phyloP scores from a whole-genome alignment of 2,113 vertebrate species.

The Oxygymnocypris stewartii region DNA sequence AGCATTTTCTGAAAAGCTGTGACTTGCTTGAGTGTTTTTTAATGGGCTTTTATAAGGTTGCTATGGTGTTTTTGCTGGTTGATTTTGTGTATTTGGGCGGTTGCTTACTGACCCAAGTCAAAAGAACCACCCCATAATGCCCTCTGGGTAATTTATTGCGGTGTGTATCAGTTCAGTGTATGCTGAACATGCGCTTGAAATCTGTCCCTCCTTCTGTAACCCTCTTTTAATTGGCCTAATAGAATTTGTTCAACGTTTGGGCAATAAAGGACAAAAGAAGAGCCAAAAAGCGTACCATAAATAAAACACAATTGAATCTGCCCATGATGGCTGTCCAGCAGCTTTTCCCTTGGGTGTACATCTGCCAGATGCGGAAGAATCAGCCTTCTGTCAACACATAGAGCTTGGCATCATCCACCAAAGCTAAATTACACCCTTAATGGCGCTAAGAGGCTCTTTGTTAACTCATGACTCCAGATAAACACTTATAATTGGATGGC shows the following conservation, averaged over 20 bases:
- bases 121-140: background rate
- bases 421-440: constrained; percentile 55
- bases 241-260: constrained; percentile 48
- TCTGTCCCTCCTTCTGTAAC: constrained; percentile 20
- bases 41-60: background rate
- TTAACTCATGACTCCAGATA: constrained; percentile 40
- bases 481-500: constrained; percentile 19
- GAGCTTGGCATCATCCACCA: constrained; percentile 46
- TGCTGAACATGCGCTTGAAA: background rate
- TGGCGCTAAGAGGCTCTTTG: constrained; percentile 50
- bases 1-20: too few species aligned
- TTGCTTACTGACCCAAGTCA: background rate
- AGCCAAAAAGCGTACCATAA: constrained; percentile 50
- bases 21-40: background rate
- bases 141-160: constrained; percentile 1
- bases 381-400: constrained; percentile 41
- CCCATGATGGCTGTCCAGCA: constrained; percentile 49
- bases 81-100: too few species aligned
- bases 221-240: constrained; percentile 48
- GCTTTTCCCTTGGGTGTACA: constrained; percentile 27
- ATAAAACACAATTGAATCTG: constrained; percentile 48
- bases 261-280: constrained; percentile 38
- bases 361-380: constrained; percentile 57
- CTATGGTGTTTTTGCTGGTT: background rate
- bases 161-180: background rate